Evolutionary conservation across 2,888 invertebrate species (phyloP).

Genomic region (Hypomecis punctinalis): DNA sequence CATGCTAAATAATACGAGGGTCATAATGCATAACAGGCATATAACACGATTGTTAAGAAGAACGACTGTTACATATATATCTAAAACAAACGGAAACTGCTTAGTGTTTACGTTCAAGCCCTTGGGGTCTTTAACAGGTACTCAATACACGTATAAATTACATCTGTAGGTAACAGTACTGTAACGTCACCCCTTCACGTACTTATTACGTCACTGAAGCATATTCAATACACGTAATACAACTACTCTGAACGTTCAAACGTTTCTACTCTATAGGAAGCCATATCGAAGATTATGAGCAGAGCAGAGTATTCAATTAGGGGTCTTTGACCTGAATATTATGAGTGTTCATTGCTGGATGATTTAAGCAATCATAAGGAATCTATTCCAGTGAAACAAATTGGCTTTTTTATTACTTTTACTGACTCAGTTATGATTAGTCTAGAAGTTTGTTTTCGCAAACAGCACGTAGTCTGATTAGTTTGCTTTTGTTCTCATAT

Average conservation of each 20-base stretch:
- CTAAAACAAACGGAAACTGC: too few species aligned
- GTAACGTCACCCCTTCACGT: too few species aligned
- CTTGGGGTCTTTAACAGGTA: too few species aligned
- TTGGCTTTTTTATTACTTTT: constrained; percentile 8
- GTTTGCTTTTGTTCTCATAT: not conserved
- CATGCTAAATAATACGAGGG: too few species aligned
- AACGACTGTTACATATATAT: too few species aligned
- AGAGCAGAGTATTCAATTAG: constrained; percentile 14
- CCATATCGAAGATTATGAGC: constrained; percentile 12
- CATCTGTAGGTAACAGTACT: too few species aligned
- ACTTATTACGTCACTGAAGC: not conserved
- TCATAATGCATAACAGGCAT: too few species aligned
- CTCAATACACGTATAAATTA: too few species aligned
- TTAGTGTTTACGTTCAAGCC: too few species aligned
- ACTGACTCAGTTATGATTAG: constrained; percentile 4
- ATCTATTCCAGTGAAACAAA: constrained; percentile 5
- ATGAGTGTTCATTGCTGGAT: constrained; percentile 5
- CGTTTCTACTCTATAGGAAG: constrained; percentile 11
- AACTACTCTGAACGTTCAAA: not conserved
- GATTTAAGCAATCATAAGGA: constrained; percentile 20
- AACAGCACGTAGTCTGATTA: constrained; percentile 6
- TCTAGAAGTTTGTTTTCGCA: constrained; percentile 6
- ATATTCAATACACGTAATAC: not conserved
- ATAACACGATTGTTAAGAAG: too few species aligned
- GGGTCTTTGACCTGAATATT: constrained; percentile 19